Evolutionary conservation across 2,888 invertebrate genomes (phyloP).

Genomic region (Gastracanthus pulcherrimus): DNA sequence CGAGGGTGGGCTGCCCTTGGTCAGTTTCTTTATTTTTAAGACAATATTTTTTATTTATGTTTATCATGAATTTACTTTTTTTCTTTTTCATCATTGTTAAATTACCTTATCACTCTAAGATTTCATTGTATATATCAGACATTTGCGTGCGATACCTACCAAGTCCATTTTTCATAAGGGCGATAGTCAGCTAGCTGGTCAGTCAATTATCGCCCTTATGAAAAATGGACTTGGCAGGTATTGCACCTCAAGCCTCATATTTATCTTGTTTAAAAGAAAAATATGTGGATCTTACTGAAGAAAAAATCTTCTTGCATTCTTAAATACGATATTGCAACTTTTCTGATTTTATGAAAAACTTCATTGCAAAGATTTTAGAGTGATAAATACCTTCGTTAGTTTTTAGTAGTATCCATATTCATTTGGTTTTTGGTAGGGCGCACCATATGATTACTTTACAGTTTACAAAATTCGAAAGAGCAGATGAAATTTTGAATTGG

Average conservation of each 20-base stretch:
- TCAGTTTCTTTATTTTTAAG: conserved; percentile 30
- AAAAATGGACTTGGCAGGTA: too few species aligned
- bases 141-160: too few species aligned
- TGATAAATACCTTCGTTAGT: not conserved
- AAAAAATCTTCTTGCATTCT: too few species aligned
- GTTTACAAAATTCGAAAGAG: not conserved
- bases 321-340: too few species aligned
- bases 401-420: not conserved
- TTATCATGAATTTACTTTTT: conserved; percentile 35
- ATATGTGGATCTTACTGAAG: too few species aligned
- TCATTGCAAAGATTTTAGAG: not conserved
- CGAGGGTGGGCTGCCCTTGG: conserved; percentile 76
- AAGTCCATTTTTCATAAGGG: too few species aligned
- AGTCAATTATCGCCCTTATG: too few species aligned
- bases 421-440: not conserved
- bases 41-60: conserved; percentile 43
- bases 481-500: not conserved
- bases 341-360: not conserved
- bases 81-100: conserved; percentile 2
- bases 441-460: not conserved
- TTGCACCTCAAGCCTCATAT: too few species aligned
- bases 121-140: not conserved
- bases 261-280: too few species aligned
- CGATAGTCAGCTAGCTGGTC: too few species aligned
- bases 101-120: not conserved